Percentiles rank a stretch among this genome's conserved stretches.
Conservation (phyloP, 2,888 invertebrate genomes). For the Eumacrocentrus americanus region DNA sequence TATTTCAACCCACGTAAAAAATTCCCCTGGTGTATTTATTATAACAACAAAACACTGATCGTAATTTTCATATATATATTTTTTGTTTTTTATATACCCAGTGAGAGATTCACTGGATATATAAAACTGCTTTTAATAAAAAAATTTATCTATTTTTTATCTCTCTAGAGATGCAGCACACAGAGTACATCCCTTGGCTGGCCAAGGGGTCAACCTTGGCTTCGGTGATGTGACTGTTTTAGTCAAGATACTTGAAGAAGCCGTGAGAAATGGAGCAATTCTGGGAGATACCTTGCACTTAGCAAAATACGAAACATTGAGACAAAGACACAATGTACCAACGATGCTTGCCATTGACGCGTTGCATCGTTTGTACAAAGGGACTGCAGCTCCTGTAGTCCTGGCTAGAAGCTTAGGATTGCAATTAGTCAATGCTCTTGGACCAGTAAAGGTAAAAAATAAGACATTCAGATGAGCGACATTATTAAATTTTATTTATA, state of each 20-base stretch:
- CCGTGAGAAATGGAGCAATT: conserved; percentile 75
- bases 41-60: too few species aligned
- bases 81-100: too few species aligned
- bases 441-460: conserved; percentile 72
- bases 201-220: conserved; percentile 97
- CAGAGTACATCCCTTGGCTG: conserved; percentile 93
- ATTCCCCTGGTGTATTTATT: too few species aligned
- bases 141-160: conserved; percentile 23
- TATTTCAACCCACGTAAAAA: too few species aligned
- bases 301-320: conserved; percentile 79
- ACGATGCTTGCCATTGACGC: conserved; percentile 87
- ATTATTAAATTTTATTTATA: background rate
- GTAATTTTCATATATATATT: too few species aligned
- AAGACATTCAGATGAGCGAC: background rate
- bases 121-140: conserved; percentile 5
- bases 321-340: conserved; percentile 88
- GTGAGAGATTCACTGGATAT: too few species aligned
- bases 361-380: conserved; percentile 82
- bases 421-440: conserved; percentile 78
- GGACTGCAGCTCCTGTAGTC: conserved; percentile 75
- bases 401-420: conserved; percentile 82
- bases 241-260: conserved; percentile 72
- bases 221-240: conserved; percentile 88
- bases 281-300: conserved; percentile 76
- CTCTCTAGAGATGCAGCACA: conserved; percentile 80